Percentiles rank a stretch among this genome's conserved stretches.
These are phyloP conservation scores for Drosophila demipolita DNA, from an alignment of 2,888 invertebrate genomes.

Conservation along the genomic window DNA sequence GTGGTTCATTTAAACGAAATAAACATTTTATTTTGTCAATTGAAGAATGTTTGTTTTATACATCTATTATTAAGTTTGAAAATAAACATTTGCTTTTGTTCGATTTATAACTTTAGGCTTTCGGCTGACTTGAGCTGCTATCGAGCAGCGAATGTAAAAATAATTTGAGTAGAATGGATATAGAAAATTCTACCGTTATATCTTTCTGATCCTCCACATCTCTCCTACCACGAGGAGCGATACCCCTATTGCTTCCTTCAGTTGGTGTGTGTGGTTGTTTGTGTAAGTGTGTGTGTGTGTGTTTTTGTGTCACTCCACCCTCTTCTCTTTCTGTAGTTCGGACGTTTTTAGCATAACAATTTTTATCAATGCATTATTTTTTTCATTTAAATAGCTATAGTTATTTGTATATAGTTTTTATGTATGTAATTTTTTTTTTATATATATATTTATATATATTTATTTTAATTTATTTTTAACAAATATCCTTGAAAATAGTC, in stretches of 20 bases:
- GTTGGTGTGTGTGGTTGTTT: not conserved
- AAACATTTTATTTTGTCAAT: slow-evolving; percentile 34
- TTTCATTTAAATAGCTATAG: slow-evolving; percentile 41
- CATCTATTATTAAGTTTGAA: slow-evolving; percentile 49
- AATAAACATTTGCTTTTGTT: slow-evolving; percentile 40
- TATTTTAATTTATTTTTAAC: slow-evolving; percentile 51
- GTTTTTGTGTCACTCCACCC: slow-evolving; percentile 1
- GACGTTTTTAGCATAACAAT: slow-evolving; percentile 46
- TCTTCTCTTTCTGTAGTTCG: slow-evolving; percentile 13
- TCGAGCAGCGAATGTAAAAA: slow-evolving; percentile 28
- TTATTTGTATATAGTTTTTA: slow-evolving; percentile 40
- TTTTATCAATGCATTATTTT: slow-evolving; percentile 41
- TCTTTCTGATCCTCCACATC: not conserved
- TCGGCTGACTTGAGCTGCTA: slow-evolving; percentile 29
- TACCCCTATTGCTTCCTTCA: not conserved
- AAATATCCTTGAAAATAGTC: slow-evolving; percentile 58
- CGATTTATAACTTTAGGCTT: slow-evolving; percentile 28
- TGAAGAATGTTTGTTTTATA: slow-evolving; percentile 29
- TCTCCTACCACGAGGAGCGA: not conserved
- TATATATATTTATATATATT: slow-evolving; percentile 14
- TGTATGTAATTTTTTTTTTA: slow-evolving; percentile 23
- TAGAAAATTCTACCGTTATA: slow-evolving; percentile 16
- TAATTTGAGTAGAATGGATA: slow-evolving; percentile 29
- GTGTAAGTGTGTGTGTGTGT: not conserved
- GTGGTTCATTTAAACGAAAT: slow-evolving; percentile 18